Evolutionary conservation across 2,113 vertebrate genomes (phyloP).

Genomic region (Entomyzon cyanotis): DNA sequence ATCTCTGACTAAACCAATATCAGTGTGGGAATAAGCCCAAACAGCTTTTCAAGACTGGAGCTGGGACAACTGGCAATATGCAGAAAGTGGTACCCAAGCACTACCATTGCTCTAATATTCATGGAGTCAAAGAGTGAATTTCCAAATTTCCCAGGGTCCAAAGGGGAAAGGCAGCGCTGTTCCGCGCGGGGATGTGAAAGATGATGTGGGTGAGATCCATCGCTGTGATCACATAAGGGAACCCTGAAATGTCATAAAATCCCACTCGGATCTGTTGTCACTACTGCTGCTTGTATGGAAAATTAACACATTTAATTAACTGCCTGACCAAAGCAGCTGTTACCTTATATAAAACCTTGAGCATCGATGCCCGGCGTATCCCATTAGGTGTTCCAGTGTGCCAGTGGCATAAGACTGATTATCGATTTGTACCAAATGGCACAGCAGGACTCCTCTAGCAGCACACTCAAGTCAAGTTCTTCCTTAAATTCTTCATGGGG

Average conservation of each 20-base stretch:
- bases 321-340: constrained; percentile 85
- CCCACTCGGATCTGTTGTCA: constrained; percentile 74
- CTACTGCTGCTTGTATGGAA: constrained; percentile 78
- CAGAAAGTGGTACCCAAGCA: neutral
- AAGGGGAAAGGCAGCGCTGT: constrained; percentile 29
- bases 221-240: constrained; percentile 65
- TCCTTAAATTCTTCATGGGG: constrained; percentile 76
- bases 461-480: constrained; percentile 73
- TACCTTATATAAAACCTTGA: constrained; percentile 82
- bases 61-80: constrained; percentile 67
- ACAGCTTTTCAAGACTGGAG: constrained; percentile 65
- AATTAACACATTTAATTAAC: constrained; percentile 87
- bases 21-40: constrained; percentile 55
- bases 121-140: constrained; percentile 43
- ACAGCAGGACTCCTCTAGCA: constrained; percentile 69
- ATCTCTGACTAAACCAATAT: constrained; percentile 64
- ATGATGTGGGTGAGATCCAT: constrained; percentile 60
- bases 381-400: constrained; percentile 71
- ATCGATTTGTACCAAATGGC: constrained; percentile 66
- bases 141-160: constrained; percentile 12
- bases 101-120: constrained; percentile 24
- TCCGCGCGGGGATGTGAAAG: constrained; percentile 38
- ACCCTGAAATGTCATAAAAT: constrained; percentile 81
- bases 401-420: constrained; percentile 77
- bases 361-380: constrained; percentile 62